Conservation (phyloP, 2,113 vertebrate genomes). For the Agapornis roseicollis region DNA sequence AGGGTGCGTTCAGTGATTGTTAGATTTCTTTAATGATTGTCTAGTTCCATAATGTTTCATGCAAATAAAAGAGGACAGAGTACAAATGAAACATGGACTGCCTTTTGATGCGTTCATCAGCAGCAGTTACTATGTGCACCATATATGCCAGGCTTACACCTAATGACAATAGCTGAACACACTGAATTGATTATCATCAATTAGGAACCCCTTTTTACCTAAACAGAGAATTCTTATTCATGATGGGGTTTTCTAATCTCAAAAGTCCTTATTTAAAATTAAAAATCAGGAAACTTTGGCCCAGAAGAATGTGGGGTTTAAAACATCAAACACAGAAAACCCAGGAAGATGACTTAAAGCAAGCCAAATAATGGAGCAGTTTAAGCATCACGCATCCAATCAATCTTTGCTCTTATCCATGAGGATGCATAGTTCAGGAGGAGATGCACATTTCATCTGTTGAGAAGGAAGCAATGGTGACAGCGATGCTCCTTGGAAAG, state of each 20-base stretch:
- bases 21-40: background rate
- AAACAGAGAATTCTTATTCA: background rate
- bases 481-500: background rate
- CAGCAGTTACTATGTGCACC: slow-evolving; percentile 19
- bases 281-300: background rate
- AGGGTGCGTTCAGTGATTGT: background rate
- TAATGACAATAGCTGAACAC: background rate
- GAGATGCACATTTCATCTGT: background rate
- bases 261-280: background rate
- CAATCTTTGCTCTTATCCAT: background rate
- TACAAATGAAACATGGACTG: background rate
- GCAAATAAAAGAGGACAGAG: background rate
- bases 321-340: background rate
- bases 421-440: background rate
- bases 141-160: background rate
- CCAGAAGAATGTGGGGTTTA: background rate
- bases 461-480: background rate
- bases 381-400: background rate
- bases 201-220: background rate
- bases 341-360: background rate
- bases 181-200: background rate
- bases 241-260: background rate
- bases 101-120: background rate
- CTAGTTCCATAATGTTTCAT: background rate
- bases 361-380: fast-evolving